phyloP scores from a whole-genome alignment of 2,888 invertebrate genomes.

The Nomada fucata region DNA sequence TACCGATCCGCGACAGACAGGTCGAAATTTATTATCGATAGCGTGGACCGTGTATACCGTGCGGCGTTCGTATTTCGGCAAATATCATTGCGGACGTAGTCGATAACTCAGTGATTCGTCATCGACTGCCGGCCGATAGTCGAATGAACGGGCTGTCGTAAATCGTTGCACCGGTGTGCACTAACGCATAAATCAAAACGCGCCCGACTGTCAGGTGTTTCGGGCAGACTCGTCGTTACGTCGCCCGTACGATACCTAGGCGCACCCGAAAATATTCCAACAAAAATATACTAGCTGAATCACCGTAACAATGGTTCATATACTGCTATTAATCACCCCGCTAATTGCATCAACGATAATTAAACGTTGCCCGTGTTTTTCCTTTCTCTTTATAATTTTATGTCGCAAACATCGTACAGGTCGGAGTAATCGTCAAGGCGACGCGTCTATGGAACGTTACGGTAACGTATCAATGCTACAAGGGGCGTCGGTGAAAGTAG shows the following conservation, averaged over 20 bases:
- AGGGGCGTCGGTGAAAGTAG: conserved; percentile 47
- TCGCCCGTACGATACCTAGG: conserved; percentile 52
- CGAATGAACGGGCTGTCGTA: conserved; percentile 67
- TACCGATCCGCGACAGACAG: conserved; percentile 38
- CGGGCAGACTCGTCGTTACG: conserved; percentile 62
- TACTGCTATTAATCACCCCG: conserved; percentile 34
- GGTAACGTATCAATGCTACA: conserved; percentile 32
- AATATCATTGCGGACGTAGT: conserved; percentile 68
- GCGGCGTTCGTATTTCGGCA: conserved; percentile 62
- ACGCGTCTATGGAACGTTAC: conserved; percentile 20
- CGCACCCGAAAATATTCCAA: conserved; percentile 54
- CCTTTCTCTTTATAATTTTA: not conserved
- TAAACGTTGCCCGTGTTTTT: not conserved
- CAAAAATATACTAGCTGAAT: conserved; percentile 5
- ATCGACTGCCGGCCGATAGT: conserved; percentile 68
- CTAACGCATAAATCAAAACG: conserved; percentile 68
- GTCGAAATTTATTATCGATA: conserved; percentile 61
- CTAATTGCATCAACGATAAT: conserved; percentile 47
- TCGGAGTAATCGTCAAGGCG: conserved; percentile 45
- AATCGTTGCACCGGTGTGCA: conserved; percentile 68
- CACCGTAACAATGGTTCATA: not conserved
- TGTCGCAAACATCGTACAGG: conserved; percentile 18
- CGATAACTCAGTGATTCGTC: conserved; percentile 71
- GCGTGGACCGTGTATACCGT: not conserved
- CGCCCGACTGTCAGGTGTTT: conserved; percentile 64